Conservation (phyloP, 2,797 vertebrate species). For the Sphaeramia orbicularis region DNA sequence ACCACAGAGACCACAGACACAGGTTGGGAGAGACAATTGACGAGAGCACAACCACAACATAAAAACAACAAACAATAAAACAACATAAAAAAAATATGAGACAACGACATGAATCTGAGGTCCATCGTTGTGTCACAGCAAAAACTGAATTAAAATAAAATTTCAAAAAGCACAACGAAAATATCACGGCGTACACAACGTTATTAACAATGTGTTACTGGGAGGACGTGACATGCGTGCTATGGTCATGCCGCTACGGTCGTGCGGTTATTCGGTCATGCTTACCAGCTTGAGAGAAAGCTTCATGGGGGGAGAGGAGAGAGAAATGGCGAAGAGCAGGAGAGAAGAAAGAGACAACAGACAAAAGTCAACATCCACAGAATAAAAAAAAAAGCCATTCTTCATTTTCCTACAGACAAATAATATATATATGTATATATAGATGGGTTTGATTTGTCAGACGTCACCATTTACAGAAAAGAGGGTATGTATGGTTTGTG, state of each 20-base stretch:
- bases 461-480: constrained; percentile 74
- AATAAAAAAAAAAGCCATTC: constrained; percentile 48
- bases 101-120: constrained; percentile 70
- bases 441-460: constrained; percentile 50
- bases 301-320: constrained; percentile 80
- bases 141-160: constrained; percentile 47
- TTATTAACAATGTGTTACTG: constrained; percentile 77
- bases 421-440: constrained; percentile 19
- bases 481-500: constrained; percentile 26
- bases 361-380: constrained; percentile 85
- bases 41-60: constrained; percentile 67
- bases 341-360: constrained; percentile 78
- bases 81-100: constrained; percentile 66
- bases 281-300: constrained; percentile 92
- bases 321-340: constrained; percentile 71
- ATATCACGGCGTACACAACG: constrained; percentile 46
- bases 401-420: constrained; percentile 45
- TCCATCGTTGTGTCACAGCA: constrained; percentile 73
- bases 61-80: constrained; percentile 67
- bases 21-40: constrained; percentile 72
- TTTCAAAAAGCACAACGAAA: constrained; percentile 52
- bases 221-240: constrained; percentile 79
- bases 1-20: constrained; percentile 80
- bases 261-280: constrained; percentile 82
- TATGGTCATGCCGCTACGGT: constrained; percentile 77